These are phyloP conservation scores for Troides aeacus DNA, from an alignment of 2,888 invertebrate genomes.

Conservation along the genomic window DNA sequence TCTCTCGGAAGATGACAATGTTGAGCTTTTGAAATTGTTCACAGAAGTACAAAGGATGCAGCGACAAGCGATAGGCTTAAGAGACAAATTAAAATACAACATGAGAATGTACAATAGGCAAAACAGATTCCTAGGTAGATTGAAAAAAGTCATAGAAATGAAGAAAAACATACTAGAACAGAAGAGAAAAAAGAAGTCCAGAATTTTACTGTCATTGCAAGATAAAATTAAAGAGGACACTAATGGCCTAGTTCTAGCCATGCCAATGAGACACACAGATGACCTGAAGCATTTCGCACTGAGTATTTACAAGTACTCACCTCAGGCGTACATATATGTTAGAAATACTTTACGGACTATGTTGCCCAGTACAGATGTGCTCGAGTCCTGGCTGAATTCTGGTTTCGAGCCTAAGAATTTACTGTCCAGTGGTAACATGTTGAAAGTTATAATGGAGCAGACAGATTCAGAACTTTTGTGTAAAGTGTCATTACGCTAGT, in stretches of 20 bases:
- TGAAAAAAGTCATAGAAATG: conserved; percentile 62
- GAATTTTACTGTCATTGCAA: conserved; percentile 64
- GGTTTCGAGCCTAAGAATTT: conserved; percentile 64
- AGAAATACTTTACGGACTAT: conserved; percentile 69
- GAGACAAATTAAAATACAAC: conserved; percentile 63
- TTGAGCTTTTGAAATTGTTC: conserved; percentile 64
- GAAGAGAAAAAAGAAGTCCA: conserved; percentile 69
- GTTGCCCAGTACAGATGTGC: conserved; percentile 67
- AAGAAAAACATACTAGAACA: conserved; percentile 63
- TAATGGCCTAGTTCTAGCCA: conserved; percentile 66
- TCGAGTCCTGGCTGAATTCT: conserved; percentile 64
- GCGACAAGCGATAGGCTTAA: conserved; percentile 54
- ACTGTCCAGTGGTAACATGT: conserved; percentile 52
- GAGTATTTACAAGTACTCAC: conserved; percentile 72
- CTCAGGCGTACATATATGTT: conserved; percentile 71
- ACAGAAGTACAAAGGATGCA: conserved; percentile 70
- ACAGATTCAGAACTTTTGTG: conserved; percentile 66
- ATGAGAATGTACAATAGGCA: conserved; percentile 64
- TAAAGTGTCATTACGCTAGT: conserved; percentile 60
- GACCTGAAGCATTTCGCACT: conserved; percentile 72
- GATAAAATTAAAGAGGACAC: conserved; percentile 72
- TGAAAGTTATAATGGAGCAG: conserved; percentile 66
- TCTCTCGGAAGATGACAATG: conserved; percentile 37
- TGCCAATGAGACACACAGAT: conserved; percentile 71
- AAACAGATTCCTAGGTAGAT: conserved; percentile 52